Evolutionary conservation across 2,888 invertebrate species (phyloP), one percentile per base, ranked within the genome.

Genomic region (Eupithecia abbreviata): DNA sequence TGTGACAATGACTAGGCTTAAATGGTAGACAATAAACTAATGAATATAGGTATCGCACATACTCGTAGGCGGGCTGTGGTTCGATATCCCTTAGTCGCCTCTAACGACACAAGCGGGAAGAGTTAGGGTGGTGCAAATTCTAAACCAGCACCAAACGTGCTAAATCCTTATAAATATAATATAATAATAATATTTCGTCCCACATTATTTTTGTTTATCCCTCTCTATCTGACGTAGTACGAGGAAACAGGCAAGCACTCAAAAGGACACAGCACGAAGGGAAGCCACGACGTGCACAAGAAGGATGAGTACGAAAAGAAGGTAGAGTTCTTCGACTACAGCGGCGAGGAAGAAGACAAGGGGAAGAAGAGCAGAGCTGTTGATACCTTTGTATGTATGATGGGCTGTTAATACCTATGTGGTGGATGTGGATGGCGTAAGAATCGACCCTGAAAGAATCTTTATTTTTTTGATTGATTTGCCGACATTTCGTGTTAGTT

Each of bases 231-330:
- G 15, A 42, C 15, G 67, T 49, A 96, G 93, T 96, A 96, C 80
- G 96, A 95, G 62, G 96, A 96, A 83, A 95, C 96, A 0, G 97
- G 97, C 0, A 96, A 96, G 80, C 97, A 97, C 82, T 96, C 96
- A 9, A 97, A 97, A 88, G 97, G 97, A 0, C 97, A 97, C 89
- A 97, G 96, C 87, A 97, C 97, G 0, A 97, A 97, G 87, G 97
- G 97, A 2, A 96, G 96, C 84, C 97, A 97, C 86, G 97, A 96
- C 84, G 95, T 97, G 69, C 97, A 97, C 87, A 97, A 97, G 85
- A 97, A 97, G 85, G 97, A 97, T 82, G 97, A 97, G 85, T 97
- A 96, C 85, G 96, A 97, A 85, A 97, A 97, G 87, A 97, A 96
- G 78, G 96, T 97, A 51, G 97, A 97, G 85, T 97, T 97, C 92